Conservation (phyloP, 2,888 invertebrate species). For the Epiblema foenella region DNA sequence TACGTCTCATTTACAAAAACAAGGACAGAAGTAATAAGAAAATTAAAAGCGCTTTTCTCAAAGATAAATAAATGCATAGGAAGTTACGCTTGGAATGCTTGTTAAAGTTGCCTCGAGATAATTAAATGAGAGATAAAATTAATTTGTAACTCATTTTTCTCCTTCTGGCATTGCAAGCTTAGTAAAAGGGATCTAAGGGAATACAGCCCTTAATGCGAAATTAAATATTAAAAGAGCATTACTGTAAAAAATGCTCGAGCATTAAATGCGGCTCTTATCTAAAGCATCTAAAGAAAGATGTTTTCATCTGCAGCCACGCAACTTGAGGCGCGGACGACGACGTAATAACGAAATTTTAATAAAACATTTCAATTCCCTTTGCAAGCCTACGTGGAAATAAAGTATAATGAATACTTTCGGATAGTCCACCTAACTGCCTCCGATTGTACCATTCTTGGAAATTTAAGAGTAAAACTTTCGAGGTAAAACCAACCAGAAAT, state of each 20-base stretch:
- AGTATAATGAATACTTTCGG: conserved; percentile 61
- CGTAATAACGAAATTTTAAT: conserved; percentile 76
- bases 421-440: conserved; percentile 62
- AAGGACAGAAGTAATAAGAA: conserved; percentile 25
- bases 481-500: conserved; percentile 49
- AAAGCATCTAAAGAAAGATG: conserved; percentile 56
- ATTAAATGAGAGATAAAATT: conserved; percentile 41
- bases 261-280: conserved; percentile 64
- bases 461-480: conserved; percentile 56
- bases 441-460: conserved; percentile 64
- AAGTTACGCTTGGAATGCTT: conserved; percentile 41
- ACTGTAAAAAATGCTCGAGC: conserved; percentile 70
- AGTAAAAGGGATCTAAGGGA: conserved; percentile 57
- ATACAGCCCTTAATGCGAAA: conserved; percentile 67
- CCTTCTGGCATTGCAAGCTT: conserved; percentile 54
- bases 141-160: conserved; percentile 57
- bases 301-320: conserved; percentile 54
- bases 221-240: conserved; percentile 80
- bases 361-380: conserved; percentile 64
- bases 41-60: conserved; percentile 25
- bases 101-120: conserved; percentile 35
- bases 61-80: conserved; percentile 34
- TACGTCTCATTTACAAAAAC: conserved; percentile 22
- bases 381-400: conserved; percentile 58
- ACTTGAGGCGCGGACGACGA: conserved; percentile 56